These are phyloP conservation scores for Temnothorax unifasciatus DNA, from an alignment of 2,888 invertebrate species.

Conservation along the genomic window DNA sequence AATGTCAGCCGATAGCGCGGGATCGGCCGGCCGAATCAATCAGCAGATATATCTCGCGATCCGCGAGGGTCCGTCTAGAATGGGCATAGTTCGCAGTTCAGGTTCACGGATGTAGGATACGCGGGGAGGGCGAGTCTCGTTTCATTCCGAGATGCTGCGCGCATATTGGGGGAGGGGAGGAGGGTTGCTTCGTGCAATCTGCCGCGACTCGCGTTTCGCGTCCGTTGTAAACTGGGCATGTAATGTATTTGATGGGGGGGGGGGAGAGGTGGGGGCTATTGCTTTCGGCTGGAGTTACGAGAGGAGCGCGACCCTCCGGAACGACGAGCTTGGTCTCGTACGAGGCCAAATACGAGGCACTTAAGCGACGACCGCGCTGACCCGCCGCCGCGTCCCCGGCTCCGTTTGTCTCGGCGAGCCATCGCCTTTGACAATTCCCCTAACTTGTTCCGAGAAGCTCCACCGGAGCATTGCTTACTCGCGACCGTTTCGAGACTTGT, in stretches of 20 bases:
- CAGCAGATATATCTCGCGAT: slow-evolving; percentile 65
- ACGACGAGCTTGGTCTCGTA: slow-evolving; percentile 30
- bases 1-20: slow-evolving; percentile 70
- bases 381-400: slow-evolving; percentile 62
- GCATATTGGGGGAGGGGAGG: not conserved
- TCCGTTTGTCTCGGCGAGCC: slow-evolving; percentile 67
- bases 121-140: not conserved
- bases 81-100: not conserved
- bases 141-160: not conserved
- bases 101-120: not conserved
- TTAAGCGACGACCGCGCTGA: slow-evolving; percentile 63
- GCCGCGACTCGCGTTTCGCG: slow-evolving; percentile 36
- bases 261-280: not conserved
- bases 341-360: slow-evolving; percentile 64
- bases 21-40: slow-evolving; percentile 74
- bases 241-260: not conserved
- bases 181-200: not conserved
- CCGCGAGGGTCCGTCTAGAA: slow-evolving; percentile 13
- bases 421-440: slow-evolving; percentile 73
- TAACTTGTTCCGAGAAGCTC: slow-evolving; percentile 69
- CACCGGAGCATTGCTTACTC: slow-evolving; percentile 45
- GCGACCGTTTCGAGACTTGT: slow-evolving; percentile 25
- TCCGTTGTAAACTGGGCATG: slow-evolving; percentile 29
- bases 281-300: slow-evolving; percentile 41
- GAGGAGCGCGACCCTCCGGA: slow-evolving; percentile 59